Evolutionary conservation across 2,888 invertebrate genomes (phyloP), one percentile per base, ranked within the genome.

Genomic region (Mylabris sibirica): DNA sequence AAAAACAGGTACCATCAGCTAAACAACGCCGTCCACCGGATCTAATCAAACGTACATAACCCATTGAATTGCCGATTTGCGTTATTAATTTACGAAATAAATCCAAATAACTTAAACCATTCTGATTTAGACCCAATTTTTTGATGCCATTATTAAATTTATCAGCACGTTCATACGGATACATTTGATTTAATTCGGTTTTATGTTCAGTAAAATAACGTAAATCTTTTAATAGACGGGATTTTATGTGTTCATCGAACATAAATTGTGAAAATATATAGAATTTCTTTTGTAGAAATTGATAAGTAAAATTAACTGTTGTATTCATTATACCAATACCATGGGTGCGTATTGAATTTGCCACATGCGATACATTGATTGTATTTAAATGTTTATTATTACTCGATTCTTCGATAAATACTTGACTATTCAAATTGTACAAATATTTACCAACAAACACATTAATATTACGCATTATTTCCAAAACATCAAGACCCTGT

Each of bases 231-330:
- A 96, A 89, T 2, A 99, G 87, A 67, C 97, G 89, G 0, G 98
- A 97, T 84, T 98, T 98, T 63, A 99, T 97, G 80, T 97, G 97
- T 84, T 99, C 99, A 82, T 99, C 98, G 82, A 94, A 98, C 84
- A 99, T 90, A 83, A 99, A 99, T 84, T 98, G 98, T 0, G 98
- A 98, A 83, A 99, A 96, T 0, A 93, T 93, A 77, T 93, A 94
- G 79, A 99, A 93, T 84, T 98, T 97, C 77, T 95, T 93, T 75
- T 95, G 90, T 74, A 99, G 87, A 85, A 97, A 98, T 85, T 98
- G 98, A 85, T 97, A 97, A 0, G 95, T 94, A 78, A 94, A 95
- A 82, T 97, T 97, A 0, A 93, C 88, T 82, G 81, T 81, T 0
- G 82, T 82, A 66, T 81, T 82, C 81, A 81, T 96, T 71, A 99